These are phyloP conservation scores for Bruchidius siliquastri DNA, from an alignment of 2,888 invertebrate genomes.

Conservation along the genomic window DNA sequence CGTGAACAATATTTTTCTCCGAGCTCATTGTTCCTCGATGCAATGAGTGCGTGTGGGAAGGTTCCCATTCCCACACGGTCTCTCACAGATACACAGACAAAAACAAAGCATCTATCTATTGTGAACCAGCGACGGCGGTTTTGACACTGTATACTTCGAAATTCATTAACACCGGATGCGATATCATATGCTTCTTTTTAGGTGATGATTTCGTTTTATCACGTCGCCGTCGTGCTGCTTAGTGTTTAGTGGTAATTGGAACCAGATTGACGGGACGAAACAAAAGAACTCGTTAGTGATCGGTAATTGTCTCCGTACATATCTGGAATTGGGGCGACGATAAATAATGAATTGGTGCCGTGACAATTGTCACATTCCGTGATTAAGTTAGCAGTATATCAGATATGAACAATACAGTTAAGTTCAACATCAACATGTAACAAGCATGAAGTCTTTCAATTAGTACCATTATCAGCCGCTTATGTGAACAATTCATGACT, in stretches of 20 bases:
- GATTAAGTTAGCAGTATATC: no score
- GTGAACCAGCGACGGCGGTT: background rate
- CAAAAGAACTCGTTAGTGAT: background rate
- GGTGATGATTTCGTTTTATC: background rate
- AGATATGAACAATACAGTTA: no score
- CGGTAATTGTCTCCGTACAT: background rate
- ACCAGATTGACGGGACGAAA: background rate
- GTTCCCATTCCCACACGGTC: slow-evolving; percentile 25
- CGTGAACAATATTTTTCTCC: background rate
- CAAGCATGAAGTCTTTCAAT: no score
- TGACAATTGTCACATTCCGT: background rate
- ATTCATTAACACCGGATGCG: background rate
- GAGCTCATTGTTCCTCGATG: background rate
- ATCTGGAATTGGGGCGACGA: background rate
- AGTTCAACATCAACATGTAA: no score
- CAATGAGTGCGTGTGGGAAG: slow-evolving; percentile 21
- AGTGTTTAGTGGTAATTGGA: background rate
- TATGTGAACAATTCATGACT: no score
- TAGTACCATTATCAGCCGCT: no score
- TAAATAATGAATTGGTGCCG: background rate
- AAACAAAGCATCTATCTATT: background rate
- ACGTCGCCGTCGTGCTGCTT: background rate
- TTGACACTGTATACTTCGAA: background rate
- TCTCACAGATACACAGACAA: background rate
- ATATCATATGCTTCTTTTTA: background rate